A percentile compares a stretch with the other conserved stretches of the same genome.
phyloP scores from a whole-genome alignment of 2,888 invertebrate species.

The Adineta ricciae region DNA sequence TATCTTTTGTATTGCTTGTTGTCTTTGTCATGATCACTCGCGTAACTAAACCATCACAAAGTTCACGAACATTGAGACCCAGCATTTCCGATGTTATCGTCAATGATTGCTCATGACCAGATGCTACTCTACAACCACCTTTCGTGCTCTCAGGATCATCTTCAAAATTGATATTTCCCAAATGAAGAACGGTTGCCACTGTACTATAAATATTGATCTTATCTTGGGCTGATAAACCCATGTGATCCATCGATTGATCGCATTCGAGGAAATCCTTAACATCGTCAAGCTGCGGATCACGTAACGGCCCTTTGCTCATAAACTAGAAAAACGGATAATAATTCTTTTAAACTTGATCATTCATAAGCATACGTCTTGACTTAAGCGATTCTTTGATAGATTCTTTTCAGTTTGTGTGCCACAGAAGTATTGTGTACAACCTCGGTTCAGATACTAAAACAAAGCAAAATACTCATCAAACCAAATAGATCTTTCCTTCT shows the following conservation, averaged over 20 bases:
- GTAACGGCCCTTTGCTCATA: constrained; percentile 59
- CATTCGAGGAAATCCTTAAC: constrained; percentile 72
- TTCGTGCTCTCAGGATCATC: constrained; percentile 69
- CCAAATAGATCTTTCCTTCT: neutral
- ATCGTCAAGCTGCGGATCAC: constrained; percentile 83
- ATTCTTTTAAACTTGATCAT: neutral
- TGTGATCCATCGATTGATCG: constrained; percentile 63
- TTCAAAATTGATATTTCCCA: constrained; percentile 88
- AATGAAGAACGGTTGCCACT: constrained; percentile 81
- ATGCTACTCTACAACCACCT: constrained; percentile 51
- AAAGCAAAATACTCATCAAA: neutral
- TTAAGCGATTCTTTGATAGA: constrained; percentile 45
- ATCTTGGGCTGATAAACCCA: constrained; percentile 67
- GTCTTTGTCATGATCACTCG: constrained; percentile 55
- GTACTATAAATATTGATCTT: constrained; percentile 70
- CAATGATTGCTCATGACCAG: constrained; percentile 59
- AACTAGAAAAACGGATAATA: neutral
- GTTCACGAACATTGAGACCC: constrained; percentile 67
- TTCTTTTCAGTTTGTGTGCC: constrained; percentile 61
- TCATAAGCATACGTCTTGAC: constrained; percentile 22
- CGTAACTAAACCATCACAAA: constrained; percentile 72
- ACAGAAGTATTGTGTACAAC: constrained; percentile 83
- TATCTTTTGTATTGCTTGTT: neutral
- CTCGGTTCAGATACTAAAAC: constrained; percentile 69
- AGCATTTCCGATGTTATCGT: constrained; percentile 61